These are phyloP conservation scores for Gallirallus australis DNA, from an alignment of 2,797 vertebrate species.

Conservation along the genomic window DNA sequence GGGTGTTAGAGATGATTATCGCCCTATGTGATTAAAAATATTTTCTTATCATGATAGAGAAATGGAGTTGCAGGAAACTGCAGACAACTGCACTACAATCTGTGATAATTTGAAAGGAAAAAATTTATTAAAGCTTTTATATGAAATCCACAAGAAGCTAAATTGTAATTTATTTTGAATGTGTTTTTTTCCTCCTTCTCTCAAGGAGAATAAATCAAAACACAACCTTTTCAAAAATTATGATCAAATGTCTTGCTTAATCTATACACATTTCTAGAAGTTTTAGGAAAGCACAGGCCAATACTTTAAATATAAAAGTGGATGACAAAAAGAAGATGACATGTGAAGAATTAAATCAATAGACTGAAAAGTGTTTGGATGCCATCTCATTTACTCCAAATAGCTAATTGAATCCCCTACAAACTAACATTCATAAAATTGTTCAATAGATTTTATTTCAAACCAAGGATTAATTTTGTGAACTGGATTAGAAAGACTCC, in stretches of 20 bases:
- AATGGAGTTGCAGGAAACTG: background rate
- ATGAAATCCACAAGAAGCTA: background rate
- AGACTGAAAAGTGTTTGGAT: background rate
- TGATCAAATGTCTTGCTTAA: background rate
- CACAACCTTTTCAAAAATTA: background rate
- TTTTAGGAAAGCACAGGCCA: background rate
- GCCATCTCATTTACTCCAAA: background rate
- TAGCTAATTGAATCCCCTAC: constrained; percentile 18
- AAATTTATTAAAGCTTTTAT: background rate
- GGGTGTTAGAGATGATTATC: background rate
- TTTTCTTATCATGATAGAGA: background rate
- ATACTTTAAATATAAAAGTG: background rate
- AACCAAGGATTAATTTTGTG: constrained; percentile 42
- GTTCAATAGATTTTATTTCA: constrained; percentile 30
- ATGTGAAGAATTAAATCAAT: background rate
- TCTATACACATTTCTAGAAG: background rate
- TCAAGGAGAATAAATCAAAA: too few species aligned
- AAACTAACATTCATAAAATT: background rate
- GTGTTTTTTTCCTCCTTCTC: background rate
- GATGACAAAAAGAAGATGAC: background rate
- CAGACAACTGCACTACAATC: background rate
- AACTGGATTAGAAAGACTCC: background rate
- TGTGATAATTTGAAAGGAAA: constrained; percentile 6
- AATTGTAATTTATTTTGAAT: background rate
- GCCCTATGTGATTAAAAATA: background rate